Percentiles rank a stretch among this genome's conserved stretches.
Conservation (phyloP, 2,888 invertebrate genomes). For the Sycophila texana region DNA sequence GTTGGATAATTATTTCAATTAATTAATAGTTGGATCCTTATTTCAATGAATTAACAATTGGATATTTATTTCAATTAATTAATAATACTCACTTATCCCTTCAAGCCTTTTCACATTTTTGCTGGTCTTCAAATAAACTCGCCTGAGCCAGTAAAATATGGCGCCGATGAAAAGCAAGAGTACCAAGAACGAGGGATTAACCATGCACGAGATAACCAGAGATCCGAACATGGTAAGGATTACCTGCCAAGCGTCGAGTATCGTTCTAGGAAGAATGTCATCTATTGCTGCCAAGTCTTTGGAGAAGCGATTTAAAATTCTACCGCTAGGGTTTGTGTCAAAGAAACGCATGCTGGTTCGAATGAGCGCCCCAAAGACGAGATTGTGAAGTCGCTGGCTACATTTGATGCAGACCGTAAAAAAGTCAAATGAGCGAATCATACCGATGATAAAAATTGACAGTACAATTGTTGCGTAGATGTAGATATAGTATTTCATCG, state of each 20-base stretch:
- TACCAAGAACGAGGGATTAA: slow-evolving; percentile 80
- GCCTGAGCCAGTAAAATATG: slow-evolving; percentile 80
- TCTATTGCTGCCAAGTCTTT: slow-evolving; percentile 90
- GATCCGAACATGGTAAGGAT: slow-evolving; percentile 78
- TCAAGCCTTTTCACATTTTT: slow-evolving; percentile 84
- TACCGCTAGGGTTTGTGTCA: slow-evolving; percentile 88
- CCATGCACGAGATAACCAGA: slow-evolving; percentile 80
- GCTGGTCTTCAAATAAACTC: slow-evolving; percentile 82
- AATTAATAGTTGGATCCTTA: too few species aligned
- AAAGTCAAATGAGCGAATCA: slow-evolving; percentile 76
- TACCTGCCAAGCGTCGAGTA: slow-evolving; percentile 79
- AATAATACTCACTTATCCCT: slow-evolving; percentile 78
- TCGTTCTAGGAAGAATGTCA: slow-evolving; percentile 83
- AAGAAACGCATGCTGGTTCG: slow-evolving; percentile 84
- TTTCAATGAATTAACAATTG: too few species aligned
- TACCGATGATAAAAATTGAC: slow-evolving; percentile 70
- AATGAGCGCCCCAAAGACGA: slow-evolving; percentile 78
- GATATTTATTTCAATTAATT: too few species aligned
- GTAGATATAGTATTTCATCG: slow-evolving; percentile 76
- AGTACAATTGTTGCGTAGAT: slow-evolving; percentile 80
- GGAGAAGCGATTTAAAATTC: slow-evolving; percentile 89
- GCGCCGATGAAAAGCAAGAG: slow-evolving; percentile 79
- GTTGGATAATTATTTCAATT: too few species aligned
- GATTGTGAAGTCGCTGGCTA: slow-evolving; percentile 78
- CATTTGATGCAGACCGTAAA: slow-evolving; percentile 77